Conservation (phyloP, 2,113 vertebrate species). For the Condylura cristata region DNA sequence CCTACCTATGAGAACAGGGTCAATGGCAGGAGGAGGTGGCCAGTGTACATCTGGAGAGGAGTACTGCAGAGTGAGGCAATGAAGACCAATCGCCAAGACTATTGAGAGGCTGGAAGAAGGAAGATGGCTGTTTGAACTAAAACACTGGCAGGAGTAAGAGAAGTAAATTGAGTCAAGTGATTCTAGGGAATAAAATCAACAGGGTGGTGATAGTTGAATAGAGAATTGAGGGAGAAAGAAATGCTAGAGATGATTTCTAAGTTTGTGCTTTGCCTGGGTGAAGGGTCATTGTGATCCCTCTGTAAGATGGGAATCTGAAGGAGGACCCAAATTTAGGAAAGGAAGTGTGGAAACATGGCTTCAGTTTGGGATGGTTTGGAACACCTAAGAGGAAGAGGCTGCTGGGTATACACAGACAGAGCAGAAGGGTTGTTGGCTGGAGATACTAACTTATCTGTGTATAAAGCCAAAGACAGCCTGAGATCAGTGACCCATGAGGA, state of each 20-base stretch:
- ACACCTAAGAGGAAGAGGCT: not conserved
- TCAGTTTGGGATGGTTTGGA: not conserved
- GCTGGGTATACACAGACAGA: not conserved
- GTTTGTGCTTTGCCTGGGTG: not conserved
- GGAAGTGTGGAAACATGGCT: fast-evolving
- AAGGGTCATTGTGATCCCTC: not conserved
- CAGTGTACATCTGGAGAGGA: not conserved
- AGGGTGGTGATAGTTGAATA: not conserved
- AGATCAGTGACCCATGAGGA: not conserved
- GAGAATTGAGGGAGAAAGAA: not conserved
- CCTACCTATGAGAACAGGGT: not conserved
- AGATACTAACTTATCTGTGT: not conserved
- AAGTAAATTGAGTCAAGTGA: not conserved
- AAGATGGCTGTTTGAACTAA: not conserved
- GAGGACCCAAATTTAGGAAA: not conserved
- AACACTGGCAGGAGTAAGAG: not conserved
- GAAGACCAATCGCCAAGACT: not conserved
- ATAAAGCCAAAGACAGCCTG: not conserved
- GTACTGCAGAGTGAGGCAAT: not conserved
- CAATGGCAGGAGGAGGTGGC: not conserved
- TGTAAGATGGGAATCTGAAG: not conserved
- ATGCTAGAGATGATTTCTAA: too few species aligned
- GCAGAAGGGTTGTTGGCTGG: not conserved
- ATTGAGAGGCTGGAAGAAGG: not conserved
- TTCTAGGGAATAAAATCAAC: not conserved